Evolutionary conservation across 2,113 vertebrate genomes (phyloP).

Genomic region (Hippocampus abdominalis): DNA sequence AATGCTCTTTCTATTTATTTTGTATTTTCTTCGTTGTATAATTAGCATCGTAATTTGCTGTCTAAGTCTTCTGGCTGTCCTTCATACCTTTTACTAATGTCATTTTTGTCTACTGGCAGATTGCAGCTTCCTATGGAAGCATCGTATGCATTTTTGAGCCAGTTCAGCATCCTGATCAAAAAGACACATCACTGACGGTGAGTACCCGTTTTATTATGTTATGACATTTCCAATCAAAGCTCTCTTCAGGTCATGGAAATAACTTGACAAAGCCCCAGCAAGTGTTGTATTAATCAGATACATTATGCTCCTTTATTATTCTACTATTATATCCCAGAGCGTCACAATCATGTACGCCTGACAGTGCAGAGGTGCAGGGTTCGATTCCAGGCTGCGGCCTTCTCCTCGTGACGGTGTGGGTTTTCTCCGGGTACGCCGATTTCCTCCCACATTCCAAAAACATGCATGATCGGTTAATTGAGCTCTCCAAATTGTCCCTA

Average conservation of each 20-base stretch:
- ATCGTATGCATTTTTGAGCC: slow-evolving; percentile 92
- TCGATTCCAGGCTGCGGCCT: too few relatives aligned
- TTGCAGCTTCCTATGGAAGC: slow-evolving; percentile 95
- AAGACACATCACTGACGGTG: slow-evolving; percentile 72
- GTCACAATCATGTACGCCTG: too few relatives aligned
- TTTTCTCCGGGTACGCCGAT: too few relatives aligned
- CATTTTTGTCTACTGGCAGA: slow-evolving; percentile 66
- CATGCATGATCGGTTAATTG: too few relatives aligned
- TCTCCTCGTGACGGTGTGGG: too few relatives aligned
- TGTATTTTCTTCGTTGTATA: not conserved
- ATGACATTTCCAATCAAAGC: not conserved
- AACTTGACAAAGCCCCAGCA: not conserved
- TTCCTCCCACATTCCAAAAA: too few relatives aligned
- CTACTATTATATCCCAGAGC: not conserved
- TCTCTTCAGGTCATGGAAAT: not conserved
- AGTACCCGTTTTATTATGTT: slow-evolving; percentile 56
- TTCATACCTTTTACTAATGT: not conserved
- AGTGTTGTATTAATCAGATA: slow-evolving; percentile 5
- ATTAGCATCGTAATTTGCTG: not conserved
- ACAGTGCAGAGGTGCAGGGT: too few relatives aligned
- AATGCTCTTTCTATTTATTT: not conserved
- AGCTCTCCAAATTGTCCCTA: too few relatives aligned
- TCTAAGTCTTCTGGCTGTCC: not conserved
- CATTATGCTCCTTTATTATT: slow-evolving; percentile 7
- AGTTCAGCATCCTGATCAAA: slow-evolving; percentile 74